Evolutionary conservation across 2,888 invertebrate genomes (phyloP).

Genomic region (Timema cristinae): DNA sequence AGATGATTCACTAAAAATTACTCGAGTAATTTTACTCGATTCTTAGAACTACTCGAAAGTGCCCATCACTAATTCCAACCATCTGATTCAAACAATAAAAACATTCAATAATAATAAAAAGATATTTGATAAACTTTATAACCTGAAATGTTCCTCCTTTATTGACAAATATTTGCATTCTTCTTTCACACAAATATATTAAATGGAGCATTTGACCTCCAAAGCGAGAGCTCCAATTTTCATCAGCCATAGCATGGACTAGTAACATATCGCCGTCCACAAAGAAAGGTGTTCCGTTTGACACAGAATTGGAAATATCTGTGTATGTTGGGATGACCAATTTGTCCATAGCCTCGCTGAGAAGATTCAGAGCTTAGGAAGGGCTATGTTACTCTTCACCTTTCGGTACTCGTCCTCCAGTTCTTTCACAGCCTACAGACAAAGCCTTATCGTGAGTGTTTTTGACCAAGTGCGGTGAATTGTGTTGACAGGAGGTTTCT

Average conservation of each 20-base stretch:
- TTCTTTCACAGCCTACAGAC: no score
- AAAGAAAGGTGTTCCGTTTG: conserved; percentile 18
- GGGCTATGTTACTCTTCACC: no score
- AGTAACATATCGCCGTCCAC: conserved; percentile 18
- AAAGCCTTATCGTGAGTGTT: no score
- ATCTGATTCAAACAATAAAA: no score
- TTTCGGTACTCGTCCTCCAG: no score
- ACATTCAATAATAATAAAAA: neutral
- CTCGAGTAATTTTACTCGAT: no score
- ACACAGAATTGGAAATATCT: conserved; percentile 18
- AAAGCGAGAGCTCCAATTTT: neutral
- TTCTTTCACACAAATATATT: conserved; percentile 18
- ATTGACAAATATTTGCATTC: conserved; percentile 4
- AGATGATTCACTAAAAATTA: no score
- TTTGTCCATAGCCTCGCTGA: neutral
- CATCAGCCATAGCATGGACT: conserved; percentile 15
- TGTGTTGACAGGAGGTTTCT: no score
- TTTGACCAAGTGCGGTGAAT: no score
- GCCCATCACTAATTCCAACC: no score
- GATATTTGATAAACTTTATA: neutral
- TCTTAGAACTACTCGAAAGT: no score
- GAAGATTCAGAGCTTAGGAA: neutral
- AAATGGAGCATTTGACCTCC: conserved; percentile 19
- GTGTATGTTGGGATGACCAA: neutral
- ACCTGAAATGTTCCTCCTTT: conserved; percentile 17